Percentiles rank a stretch among this genome's conserved stretches.
Evolutionary conservation across 2,797 vertebrate genomes (phyloP).

Genomic region (Haliaeetus albicilla): DNA sequence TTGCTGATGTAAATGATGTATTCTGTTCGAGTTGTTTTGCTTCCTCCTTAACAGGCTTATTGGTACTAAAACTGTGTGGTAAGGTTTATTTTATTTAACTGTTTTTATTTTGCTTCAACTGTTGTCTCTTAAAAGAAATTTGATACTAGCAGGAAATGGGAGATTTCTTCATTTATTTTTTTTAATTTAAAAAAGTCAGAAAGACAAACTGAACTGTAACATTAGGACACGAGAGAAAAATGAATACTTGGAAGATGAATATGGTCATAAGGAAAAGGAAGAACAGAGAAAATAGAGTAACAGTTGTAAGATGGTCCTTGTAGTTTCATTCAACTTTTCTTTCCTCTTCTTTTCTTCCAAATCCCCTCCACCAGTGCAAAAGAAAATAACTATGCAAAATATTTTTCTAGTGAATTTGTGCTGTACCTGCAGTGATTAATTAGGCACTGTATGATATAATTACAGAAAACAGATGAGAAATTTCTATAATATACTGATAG

Average conservation of each 20-base stretch:
- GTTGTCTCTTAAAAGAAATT: neutral
- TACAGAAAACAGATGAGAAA: slow-evolving; percentile 38
- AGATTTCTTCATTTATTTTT: neutral
- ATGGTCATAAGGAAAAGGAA: neutral
- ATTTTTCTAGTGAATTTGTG: neutral
- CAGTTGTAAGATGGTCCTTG: neutral
- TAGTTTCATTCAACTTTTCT: neutral
- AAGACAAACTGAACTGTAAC: neutral
- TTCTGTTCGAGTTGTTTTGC: slow-evolving; percentile 9
- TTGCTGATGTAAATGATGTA: neutral
- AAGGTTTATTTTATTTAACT: slow-evolving; percentile 26
- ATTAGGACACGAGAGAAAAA: neutral
- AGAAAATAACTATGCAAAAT: neutral
- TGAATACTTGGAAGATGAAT: neutral
- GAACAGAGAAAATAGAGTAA: neutral
- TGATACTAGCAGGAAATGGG: neutral
- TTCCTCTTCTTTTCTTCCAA: neutral
- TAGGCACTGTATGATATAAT: slow-evolving; percentile 32
- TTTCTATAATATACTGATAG: slow-evolving; percentile 43
- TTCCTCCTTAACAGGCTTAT: neutral
- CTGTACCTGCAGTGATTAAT: slow-evolving; percentile 31
- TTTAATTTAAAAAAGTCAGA: neutral
- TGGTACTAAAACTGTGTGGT: neutral
- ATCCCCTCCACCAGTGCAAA: neutral
- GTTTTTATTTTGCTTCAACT: neutral